Percentiles rank a stretch among this genome's conserved stretches.
Evolutionary conservation across 2,113 vertebrate genomes (phyloP).

Genomic region (Sterrhoptilus dennistouni): DNA sequence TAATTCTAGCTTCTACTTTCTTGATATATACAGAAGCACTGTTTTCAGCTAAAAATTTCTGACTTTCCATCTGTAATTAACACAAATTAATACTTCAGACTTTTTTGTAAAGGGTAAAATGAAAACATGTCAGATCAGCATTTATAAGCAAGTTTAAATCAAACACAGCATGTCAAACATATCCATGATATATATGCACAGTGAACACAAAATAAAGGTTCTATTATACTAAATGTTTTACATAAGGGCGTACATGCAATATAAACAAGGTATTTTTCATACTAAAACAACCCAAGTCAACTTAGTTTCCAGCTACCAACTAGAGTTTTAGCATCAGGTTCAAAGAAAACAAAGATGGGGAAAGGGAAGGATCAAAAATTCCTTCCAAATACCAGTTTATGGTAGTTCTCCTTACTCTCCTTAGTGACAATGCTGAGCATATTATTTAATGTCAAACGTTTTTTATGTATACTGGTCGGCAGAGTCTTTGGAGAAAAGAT

Average conservation of each 20-base stretch:
- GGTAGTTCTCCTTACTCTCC: neutral
- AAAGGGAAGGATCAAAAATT: neutral
- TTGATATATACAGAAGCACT: constrained; percentile 99
- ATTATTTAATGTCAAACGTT: neutral
- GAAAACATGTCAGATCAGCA: neutral
- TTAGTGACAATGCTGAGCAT: neutral
- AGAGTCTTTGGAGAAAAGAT: neutral
- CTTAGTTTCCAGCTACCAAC: neutral
- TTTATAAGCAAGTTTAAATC: neutral
- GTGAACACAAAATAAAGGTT: neutral
- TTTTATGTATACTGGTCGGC: neutral
- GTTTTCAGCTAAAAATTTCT: constrained; percentile 98
- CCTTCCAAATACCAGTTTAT: neutral
- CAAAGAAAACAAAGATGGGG: neutral
- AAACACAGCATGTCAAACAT: neutral
- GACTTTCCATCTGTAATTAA: constrained; percentile 93
- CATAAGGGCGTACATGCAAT: neutral
- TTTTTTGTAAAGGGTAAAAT: neutral
- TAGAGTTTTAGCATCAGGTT: neutral
- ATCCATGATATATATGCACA: neutral
- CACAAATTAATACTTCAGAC: constrained; percentile 23
- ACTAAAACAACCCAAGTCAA: neutral
- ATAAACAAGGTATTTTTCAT: neutral
- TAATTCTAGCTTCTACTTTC: constrained; percentile 98
- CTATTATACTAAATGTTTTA: neutral